Evolutionary conservation across 2,113 vertebrate genomes (phyloP).

Genomic region (Pterocles burchelli): DNA sequence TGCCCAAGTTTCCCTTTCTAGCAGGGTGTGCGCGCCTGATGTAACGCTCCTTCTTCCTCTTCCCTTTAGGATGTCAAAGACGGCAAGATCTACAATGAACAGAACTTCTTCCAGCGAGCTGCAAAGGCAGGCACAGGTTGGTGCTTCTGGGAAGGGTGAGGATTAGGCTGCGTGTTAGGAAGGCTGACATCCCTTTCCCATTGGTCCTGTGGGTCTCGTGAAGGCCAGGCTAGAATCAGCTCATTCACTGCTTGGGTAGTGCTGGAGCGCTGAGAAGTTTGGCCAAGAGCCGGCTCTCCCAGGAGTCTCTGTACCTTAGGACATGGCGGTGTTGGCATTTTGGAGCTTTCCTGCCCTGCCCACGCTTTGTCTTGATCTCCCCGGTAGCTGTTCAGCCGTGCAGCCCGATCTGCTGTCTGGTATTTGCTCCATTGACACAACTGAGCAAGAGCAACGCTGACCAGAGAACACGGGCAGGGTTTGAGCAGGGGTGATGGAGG

Average conservation of each 20-base stretch:
- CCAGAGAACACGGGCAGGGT: neutral
- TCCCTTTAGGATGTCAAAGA: conserved; percentile 86
- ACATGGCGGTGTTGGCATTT: neutral
- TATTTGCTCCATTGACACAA: neutral
- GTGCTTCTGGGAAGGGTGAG: neutral
- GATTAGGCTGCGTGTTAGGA: neutral
- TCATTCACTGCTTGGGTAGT: neutral
- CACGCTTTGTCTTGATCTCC: neutral
- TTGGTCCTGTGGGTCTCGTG: neutral
- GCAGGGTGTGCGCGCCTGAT: neutral
- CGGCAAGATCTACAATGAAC: conserved; percentile 90
- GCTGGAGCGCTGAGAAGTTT: neutral
- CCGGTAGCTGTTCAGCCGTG: neutral
- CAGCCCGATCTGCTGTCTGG: neutral
- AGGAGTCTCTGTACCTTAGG: neutral
- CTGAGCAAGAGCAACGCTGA: neutral
- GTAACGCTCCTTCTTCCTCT: neutral
- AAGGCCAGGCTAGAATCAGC: neutral
- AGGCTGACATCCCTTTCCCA: neutral
- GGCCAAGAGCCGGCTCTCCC: neutral
- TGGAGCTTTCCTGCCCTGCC: neutral
- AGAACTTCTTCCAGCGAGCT: conserved; percentile 92
- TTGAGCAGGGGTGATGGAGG: neutral
- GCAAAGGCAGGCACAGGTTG: conserved; percentile 82
- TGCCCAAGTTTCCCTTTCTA: neutral